Percentiles rank a stretch among this genome's conserved stretches.
Conservation (phyloP, 2,113 vertebrate species). For the Colistium nudipinnis region DNA sequence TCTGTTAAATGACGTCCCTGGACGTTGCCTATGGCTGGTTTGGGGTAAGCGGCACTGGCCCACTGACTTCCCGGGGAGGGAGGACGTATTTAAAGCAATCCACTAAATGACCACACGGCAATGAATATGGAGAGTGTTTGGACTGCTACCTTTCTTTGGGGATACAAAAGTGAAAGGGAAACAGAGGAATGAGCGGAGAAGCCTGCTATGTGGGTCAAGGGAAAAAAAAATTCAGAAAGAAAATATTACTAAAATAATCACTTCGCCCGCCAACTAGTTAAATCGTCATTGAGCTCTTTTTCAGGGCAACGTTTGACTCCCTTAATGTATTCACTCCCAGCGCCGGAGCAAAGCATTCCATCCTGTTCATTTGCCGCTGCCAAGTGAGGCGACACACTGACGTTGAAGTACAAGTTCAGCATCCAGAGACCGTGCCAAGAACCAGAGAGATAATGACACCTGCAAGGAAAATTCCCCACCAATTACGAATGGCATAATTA, state of each 20-base stretch:
- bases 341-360: constrained; percentile 53
- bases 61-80: constrained; percentile 53
- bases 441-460: constrained; percentile 65
- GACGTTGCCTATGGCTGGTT: constrained; percentile 50
- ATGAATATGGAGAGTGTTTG: constrained; percentile 45
- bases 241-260: constrained; percentile 49
- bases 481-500: constrained; percentile 67
- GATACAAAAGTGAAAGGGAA: constrained; percentile 40
- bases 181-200: not conserved
- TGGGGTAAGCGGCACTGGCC: constrained; percentile 35
- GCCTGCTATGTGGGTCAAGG: constrained; percentile 57
- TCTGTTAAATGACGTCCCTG: constrained; percentile 69
- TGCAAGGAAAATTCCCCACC: constrained; percentile 56
- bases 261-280: constrained; percentile 56
- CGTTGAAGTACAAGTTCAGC: constrained; percentile 59
- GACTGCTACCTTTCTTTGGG: constrained; percentile 37
- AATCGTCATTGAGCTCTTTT: constrained; percentile 65
- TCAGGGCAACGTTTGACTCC: constrained; percentile 44
- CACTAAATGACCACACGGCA: constrained; percentile 41
- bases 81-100: constrained; percentile 30
- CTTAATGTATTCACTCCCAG: constrained; percentile 63
- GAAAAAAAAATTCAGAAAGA: constrained; percentile 16
- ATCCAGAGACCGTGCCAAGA: constrained; percentile 44
- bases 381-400: constrained; percentile 61
- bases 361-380: constrained; percentile 47